These are phyloP conservation scores for Cuculus canorus DNA, from an alignment of 2,797 vertebrate genomes.

Conservation along the genomic window DNA sequence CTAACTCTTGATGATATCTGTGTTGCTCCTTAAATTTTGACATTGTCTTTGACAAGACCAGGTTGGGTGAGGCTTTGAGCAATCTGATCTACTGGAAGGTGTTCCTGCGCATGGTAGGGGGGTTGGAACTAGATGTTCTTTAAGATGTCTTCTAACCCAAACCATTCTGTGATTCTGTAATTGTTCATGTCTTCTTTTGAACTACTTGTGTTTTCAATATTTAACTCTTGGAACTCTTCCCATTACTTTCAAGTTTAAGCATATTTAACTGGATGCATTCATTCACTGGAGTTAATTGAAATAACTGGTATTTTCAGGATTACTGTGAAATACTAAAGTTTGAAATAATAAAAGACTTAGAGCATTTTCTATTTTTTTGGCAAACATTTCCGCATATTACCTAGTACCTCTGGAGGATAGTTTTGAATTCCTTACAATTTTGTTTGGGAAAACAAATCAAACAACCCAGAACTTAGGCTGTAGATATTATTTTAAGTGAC, in stretches of 20 bases:
- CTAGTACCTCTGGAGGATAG: not conserved
- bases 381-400: conserved; percentile 14
- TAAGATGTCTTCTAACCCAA: too few species aligned
- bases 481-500: conserved; percentile 39
- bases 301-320: not conserved
- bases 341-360: not conserved
- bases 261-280: not conserved
- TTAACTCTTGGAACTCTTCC: not conserved
- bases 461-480: not conserved
- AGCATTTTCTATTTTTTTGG: not conserved
- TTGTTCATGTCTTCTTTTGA: not conserved
- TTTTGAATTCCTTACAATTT: conserved; percentile 7
- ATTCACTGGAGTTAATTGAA: not conserved
- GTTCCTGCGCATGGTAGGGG: too few species aligned
- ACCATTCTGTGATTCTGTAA: too few species aligned
- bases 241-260: not conserved
- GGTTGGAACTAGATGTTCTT: too few species aligned
- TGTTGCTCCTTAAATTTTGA: not conserved
- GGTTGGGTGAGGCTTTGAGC: too few species aligned
- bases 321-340: not conserved
- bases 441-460: not conserved
- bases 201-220: not conserved
- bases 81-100: too few species aligned
- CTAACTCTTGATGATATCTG: not conserved
- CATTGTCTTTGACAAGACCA: too few species aligned